Evolutionary conservation across 1,140 invertebrate genomes (phyloP).

Genomic region (Euschistus heros): DNA sequence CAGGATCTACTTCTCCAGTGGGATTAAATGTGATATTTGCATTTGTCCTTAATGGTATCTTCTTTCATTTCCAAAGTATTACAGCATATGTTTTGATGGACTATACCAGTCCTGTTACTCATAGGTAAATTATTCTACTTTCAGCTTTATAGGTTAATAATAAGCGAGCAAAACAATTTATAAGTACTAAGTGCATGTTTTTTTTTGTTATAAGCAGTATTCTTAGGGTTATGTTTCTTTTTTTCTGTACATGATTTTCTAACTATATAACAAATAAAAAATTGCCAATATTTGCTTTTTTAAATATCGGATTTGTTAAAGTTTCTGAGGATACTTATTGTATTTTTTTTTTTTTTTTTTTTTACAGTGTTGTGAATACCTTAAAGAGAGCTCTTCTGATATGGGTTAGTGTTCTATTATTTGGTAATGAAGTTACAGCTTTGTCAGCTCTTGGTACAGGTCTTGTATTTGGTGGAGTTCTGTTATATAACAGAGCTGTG

Average conservation of each 20-base stretch:
- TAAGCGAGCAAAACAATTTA: too few relatives aligned
- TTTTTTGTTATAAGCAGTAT: too few relatives aligned
- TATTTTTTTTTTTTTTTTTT: conserved; percentile 16
- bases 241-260: too few relatives aligned
- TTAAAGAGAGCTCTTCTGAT: conserved; percentile 73
- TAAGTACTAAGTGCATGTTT: too few relatives aligned
- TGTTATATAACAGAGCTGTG: conserved; percentile 61
- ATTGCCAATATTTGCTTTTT: too few relatives aligned
- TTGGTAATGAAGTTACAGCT: conserved; percentile 67
- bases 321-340: too few relatives aligned
- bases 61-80: conserved; percentile 81
- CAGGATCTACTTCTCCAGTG: conserved; percentile 23
- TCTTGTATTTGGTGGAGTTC: conserved; percentile 63
- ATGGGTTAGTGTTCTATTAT: conserved; percentile 70
- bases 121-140: conserved; percentile 49
- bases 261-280: too few relatives aligned
- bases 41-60: conserved; percentile 66
- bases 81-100: conserved; percentile 77
- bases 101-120: conserved; percentile 76
- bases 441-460: conserved; percentile 64
- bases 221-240: too few relatives aligned
- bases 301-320: too few relatives aligned
- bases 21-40: conserved; percentile 38
- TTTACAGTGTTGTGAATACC: conserved; percentile 71
- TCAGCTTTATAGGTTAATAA: too few relatives aligned